Percentiles rank a stretch among this genome's conserved stretches.
Conservation (phyloP, 2,113 vertebrate species). For the Hippopotamus amphibius region DNA sequence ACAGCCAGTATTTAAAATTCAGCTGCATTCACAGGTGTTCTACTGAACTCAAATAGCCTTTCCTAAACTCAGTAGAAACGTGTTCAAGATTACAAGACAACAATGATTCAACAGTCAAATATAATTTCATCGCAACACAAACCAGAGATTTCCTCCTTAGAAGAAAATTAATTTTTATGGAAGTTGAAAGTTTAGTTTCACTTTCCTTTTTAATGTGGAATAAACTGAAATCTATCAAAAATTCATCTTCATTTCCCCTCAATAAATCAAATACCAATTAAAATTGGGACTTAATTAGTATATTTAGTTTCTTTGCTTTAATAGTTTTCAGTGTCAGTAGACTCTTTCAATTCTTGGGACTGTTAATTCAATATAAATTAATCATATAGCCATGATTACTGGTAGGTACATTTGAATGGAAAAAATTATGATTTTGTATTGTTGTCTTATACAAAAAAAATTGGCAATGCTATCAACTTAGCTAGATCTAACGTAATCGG, state of each 20-base stretch:
- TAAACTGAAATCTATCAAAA: slow-evolving; percentile 27
- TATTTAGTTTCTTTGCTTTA: slow-evolving; percentile 7
- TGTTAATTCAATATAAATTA: neutral
- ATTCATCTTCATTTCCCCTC: neutral
- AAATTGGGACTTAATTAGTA: neutral
- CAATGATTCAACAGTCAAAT: neutral
- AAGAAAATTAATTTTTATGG: slow-evolving; percentile 53
- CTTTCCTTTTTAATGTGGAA: slow-evolving; percentile 41
- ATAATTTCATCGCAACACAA: neutral
- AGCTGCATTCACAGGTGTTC: slow-evolving; percentile 36
- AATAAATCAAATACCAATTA: slow-evolving; percentile 43
- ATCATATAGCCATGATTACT: neutral
- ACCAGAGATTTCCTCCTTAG: slow-evolving; percentile 30
- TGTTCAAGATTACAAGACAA: neutral
- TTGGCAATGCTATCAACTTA: neutral
- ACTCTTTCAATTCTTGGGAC: neutral
- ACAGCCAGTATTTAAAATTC: neutral
- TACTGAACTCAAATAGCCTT: neutral
- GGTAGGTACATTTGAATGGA: neutral
- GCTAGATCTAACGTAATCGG: neutral
- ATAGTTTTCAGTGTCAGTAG: neutral
- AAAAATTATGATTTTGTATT: neutral
- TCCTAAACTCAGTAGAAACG: neutral
- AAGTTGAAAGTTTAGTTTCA: neutral
- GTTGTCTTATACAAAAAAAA: slow-evolving; percentile 41